phyloP scores from a whole-genome alignment of 2,888 invertebrate species.

The Hofmannophila pseudospretella region DNA sequence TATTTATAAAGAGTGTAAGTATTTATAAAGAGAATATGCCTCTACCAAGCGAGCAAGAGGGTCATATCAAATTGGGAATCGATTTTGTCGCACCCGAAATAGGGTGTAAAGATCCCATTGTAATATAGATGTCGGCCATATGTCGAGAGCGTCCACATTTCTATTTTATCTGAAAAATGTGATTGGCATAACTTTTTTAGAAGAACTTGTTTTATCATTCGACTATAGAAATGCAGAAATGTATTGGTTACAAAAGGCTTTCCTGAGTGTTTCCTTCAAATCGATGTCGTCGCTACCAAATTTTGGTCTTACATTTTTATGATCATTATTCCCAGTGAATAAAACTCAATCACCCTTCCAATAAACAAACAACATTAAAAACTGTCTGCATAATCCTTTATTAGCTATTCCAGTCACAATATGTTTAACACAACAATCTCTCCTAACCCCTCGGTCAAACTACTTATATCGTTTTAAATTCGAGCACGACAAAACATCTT shows the following conservation, averaged over 20 bases:
- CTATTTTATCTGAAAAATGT: neutral
- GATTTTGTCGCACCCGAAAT: conserved; percentile 73
- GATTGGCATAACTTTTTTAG: no score
- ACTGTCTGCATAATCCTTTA: conserved; percentile 54
- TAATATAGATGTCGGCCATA: conserved; percentile 70
- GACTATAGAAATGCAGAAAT: no score
- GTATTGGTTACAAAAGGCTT: no score
- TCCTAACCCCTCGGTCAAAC: conserved; percentile 26
- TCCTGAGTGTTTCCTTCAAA: no score
- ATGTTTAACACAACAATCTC: conserved; percentile 52
- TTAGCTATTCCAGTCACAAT: conserved; percentile 70
- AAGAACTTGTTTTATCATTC: no score
- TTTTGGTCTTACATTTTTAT: no score
- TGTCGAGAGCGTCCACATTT: conserved; percentile 33
- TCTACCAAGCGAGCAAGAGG: conserved; percentile 59
- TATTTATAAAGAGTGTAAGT: no score
- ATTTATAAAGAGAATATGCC: conserved; percentile 24
- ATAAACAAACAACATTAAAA: conserved; percentile 17
- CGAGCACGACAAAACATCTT: conserved; percentile 69
- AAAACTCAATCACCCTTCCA: conserved; percentile 16
- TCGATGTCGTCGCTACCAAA: no score
- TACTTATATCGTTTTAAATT: conserved; percentile 50
- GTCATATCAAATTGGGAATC: conserved; percentile 72
- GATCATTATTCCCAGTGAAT: conserved; percentile 15
- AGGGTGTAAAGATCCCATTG: conserved; percentile 72